Percentiles rank a stretch among this genome's conserved stretches.
Evolutionary conservation across 2,797 vertebrate genomes (phyloP).

Genomic region (Aulostomus chinensis): DNA sequence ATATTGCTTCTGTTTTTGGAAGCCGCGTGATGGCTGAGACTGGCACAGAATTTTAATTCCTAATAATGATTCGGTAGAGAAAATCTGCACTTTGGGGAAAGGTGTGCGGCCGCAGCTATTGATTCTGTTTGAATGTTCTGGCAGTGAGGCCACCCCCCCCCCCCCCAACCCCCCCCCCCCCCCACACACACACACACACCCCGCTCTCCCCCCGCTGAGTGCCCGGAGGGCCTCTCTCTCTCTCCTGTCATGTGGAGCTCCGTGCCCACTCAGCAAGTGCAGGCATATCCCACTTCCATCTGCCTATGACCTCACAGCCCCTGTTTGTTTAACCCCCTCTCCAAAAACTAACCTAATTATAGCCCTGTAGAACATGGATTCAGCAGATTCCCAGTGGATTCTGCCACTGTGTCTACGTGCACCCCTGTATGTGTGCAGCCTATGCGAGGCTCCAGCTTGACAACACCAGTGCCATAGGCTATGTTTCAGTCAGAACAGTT

Average conservation of each 20-base stretch:
- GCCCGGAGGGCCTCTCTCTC: conserved; percentile 74
- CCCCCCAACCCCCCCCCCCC: conserved; percentile 1
- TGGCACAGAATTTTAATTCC: conserved; percentile 3
- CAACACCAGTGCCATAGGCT: conserved; percentile 24
- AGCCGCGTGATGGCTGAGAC: conserved; percentile 1
- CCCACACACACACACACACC: too few species aligned
- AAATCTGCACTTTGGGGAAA: conserved; percentile 20
- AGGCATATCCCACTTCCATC: conserved; percentile 83
- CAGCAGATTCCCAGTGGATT: conserved; percentile 73
- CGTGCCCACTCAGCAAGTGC: conserved; percentile 86
- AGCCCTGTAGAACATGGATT: conserved; percentile 73
- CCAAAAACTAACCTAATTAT: conserved; percentile 84
- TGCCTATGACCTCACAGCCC: conserved; percentile 82
- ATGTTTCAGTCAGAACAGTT: conserved; percentile 32
- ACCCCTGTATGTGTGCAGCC: conserved; percentile 29
- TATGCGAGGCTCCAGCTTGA: conserved; percentile 17
- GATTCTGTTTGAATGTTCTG: conserved; percentile 65
- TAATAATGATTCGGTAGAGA: conserved; percentile 15
- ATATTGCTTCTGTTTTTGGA: background rate
- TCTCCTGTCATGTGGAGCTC: conserved; percentile 77
- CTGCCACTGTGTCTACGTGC: conserved; percentile 40
- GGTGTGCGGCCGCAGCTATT: conserved; percentile 33
- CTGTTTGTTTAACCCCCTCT: conserved; percentile 85
- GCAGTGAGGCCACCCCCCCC: conserved; percentile 52
- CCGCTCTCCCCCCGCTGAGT: conserved; percentile 49